Evolutionary conservation across 2,113 vertebrate species (phyloP), one percentile per base, ranked within the genome.

Genomic region (Glaucidium brasilianum): DNA sequence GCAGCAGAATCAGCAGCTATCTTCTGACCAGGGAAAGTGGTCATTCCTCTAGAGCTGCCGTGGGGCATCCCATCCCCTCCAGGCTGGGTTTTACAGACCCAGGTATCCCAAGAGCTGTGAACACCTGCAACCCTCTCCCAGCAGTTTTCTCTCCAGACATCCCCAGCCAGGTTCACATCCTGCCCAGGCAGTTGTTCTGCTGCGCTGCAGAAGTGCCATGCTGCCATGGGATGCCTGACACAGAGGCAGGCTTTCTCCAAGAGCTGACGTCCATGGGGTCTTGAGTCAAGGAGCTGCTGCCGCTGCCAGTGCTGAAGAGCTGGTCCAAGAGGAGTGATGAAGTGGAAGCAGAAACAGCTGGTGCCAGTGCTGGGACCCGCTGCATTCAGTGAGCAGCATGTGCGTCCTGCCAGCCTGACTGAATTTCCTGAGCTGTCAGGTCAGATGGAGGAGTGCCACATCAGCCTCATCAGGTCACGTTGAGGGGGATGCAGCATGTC

Each of bases 341-440:
- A 81, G 94, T 43, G 91, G 95, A 88, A 94, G 84, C 64, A 77
- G 91, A 41, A 96, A 3, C 96, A 96, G 84, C 89, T 78, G 94
- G 91, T 1, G 1, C 69, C 1, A 1, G 67, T 0, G 5, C 41
- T 0, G 7, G 67, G 78, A 67, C 47, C 58, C 0, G 3, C 79
- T 52, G 74, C 0, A 2, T 49, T 58, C 5, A 5, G 59, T 2
- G 2, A 78, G 78, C 27, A n/a, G 47, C 1, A 1, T 5, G 39
- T 17, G 50, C 1, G 3, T 37, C 64, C 91, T 89, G 95, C 93
- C 91, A 77, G 21, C 43, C 23, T 0, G 0, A 3, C 4, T 25
- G 86, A 39, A 26, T 41, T 21, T 62, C 59, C 56, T 3, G 52
- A 64, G 82, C 95, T 89, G 91, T 86, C 94, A 78, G 59, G 50